Percentiles rank a stretch among this genome's conserved stretches.
phyloP scores from a whole-genome alignment of 2,797 vertebrate genomes.

The Aplochiton taeniatus region DNA sequence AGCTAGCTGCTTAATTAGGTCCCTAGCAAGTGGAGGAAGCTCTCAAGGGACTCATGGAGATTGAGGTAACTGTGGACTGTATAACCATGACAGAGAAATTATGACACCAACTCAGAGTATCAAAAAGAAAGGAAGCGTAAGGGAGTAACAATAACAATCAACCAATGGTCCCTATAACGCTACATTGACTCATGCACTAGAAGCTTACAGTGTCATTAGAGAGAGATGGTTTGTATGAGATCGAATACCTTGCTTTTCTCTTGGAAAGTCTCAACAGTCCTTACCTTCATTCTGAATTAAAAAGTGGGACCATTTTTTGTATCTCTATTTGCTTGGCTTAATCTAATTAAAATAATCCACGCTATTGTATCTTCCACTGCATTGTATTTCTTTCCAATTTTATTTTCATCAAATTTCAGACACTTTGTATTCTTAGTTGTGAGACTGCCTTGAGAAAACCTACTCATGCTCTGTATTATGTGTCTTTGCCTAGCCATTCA shows the following conservation, averaged over 20 bases:
- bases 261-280: too few relatives aligned
- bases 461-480: neutral
- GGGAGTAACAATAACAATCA: too few relatives aligned
- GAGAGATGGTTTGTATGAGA: too few relatives aligned
- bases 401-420: neutral
- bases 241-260: too few relatives aligned
- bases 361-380: neutral
- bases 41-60: conserved; percentile 27
- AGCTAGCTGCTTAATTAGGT: conserved; percentile 49
- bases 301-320: too few relatives aligned
- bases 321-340: neutral
- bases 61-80: conserved; percentile 20
- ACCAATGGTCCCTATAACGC: too few relatives aligned
- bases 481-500: too few relatives aligned
- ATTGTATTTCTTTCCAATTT: neutral
- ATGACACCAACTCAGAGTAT: neutral
- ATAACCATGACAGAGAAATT: conserved; percentile 10
- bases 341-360: neutral
- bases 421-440: neutral
- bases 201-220: too few relatives aligned
- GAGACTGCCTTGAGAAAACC: neutral
- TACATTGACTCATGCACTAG: too few relatives aligned
- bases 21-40: conserved; percentile 9
- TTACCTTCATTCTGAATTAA: too few relatives aligned
- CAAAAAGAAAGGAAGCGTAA: too few relatives aligned